Base-by-base conservation (phyloP, 2,797 vertebrate species). In the Falco berigora region DNA sequence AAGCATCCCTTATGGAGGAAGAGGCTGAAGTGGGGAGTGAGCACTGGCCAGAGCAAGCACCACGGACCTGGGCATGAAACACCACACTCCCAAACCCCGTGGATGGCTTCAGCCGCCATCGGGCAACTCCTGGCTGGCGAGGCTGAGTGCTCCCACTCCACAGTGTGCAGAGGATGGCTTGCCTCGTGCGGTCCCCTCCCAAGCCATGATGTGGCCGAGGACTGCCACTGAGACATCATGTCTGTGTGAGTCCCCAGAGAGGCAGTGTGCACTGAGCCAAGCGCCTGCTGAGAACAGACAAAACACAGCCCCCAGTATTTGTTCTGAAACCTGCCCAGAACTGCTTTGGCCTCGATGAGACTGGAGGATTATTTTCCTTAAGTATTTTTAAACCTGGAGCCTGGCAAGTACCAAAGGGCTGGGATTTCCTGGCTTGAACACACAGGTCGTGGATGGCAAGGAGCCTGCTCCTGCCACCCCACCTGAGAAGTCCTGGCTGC, bases 111-210 rank as follows among this genome's bases (percentile, higher is more conserved):
- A 28, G 49, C 30, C 4, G 1, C 62, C 6, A 3, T 42, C 1
- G 0, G 25, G 61, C 38, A 36, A 9, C 47, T 89, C 71, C 49
- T 40, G 71, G 36, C 55, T 77, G 62, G 52, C 1, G 5, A 38
- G 38, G 32, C 73, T 5, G 3, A 4, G 17, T 9, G 2, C 30
- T 64, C 30, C 66, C 4, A 1, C 27, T 38, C 52, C 8, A 4
- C 0, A 0, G 36, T 3, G 2, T 0, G 0, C 52, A 14, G 46
- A 4, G 5, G 4, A 10, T 46, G 14, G 24, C 61, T 50, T 34
- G 63, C 69, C 66, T 12, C 40, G 27, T 3, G 4, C 3, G 1
- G 16, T 61, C 56, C 56, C 10, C 50, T 82, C 64, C 64, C 5
- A 10, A 68, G 14, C 46, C 20, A 3, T 5, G 5, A 12, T 4